A percentile compares a stretch with the other conserved stretches of the same genome.
phyloP scores from a whole-genome alignment of 2,888 invertebrate genomes.

The Apamea epomidion region DNA sequence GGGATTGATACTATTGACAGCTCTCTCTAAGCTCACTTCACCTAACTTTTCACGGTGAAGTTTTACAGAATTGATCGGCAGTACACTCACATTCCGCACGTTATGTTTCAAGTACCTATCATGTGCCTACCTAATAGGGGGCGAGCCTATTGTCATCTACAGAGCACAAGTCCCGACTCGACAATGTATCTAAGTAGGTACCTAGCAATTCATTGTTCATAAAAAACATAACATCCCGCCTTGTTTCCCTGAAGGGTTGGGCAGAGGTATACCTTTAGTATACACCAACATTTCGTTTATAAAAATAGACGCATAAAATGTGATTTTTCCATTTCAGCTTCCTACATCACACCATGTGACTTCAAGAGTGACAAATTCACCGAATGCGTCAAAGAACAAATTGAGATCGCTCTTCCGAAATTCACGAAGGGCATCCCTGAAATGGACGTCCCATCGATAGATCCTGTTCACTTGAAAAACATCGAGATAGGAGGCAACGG shows the following conservation, averaged over 20 bases:
- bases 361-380: constrained; percentile 70
- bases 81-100: not conserved
- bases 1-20: too few relatives aligned
- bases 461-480: constrained; percentile 82
- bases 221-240: not conserved
- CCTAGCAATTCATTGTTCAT: not conserved
- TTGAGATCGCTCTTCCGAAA: constrained; percentile 73
- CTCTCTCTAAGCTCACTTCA: too few relatives aligned
- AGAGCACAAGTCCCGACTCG: not conserved
- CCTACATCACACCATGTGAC: constrained; percentile 82
- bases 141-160: not conserved
- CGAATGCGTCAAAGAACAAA: constrained; percentile 80
- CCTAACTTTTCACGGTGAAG: too few relatives aligned
- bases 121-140: not conserved
- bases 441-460: constrained; percentile 81
- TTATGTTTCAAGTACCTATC: not conserved
- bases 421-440: constrained; percentile 85
- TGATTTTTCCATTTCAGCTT: constrained; percentile 76
- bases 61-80: too few relatives aligned
- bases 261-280: too few relatives aligned
- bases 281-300: too few relatives aligned
- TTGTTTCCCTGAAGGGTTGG: too few relatives aligned
- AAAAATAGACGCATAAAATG: not conserved
- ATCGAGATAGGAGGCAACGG: constrained; percentile 83
- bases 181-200: not conserved